Evolutionary conservation across 2,888 invertebrate genomes (phyloP).

Genomic region (Limnephilus lunatus): DNA sequence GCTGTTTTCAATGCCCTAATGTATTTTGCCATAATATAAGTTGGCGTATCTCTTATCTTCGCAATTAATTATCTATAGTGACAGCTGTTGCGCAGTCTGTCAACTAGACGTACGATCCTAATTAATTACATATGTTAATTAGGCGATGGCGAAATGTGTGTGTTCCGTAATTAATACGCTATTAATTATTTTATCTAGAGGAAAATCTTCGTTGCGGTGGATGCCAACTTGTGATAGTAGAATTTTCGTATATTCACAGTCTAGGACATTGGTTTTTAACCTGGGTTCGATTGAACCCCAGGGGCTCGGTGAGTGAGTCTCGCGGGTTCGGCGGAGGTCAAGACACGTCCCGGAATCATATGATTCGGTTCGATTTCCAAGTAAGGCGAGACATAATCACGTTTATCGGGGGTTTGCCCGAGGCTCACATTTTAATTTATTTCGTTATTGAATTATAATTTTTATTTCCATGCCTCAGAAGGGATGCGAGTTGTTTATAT

Average conservation of each 20-base stretch:
- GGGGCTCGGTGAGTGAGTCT: too few relatives aligned
- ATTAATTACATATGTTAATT: background rate
- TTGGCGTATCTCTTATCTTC: background rate
- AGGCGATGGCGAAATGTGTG: background rate
- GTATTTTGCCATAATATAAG: background rate
- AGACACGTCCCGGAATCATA: too few relatives aligned
- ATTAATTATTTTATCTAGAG: background rate
- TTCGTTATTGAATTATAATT: too few relatives aligned
- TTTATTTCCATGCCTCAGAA: too few relatives aligned
- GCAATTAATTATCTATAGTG: background rate
- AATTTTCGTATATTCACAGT: background rate
- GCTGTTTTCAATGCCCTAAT: background rate
- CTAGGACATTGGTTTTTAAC: too few relatives aligned
- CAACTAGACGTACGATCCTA: background rate
- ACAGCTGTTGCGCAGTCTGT: background rate
- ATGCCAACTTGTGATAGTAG: background rate
- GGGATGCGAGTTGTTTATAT: too few relatives aligned
- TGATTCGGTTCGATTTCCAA: too few relatives aligned
- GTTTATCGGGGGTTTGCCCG: too few relatives aligned
- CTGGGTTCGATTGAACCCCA: too few relatives aligned
- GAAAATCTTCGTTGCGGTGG: background rate
- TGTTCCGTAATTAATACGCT: background rate
- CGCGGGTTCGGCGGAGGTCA: too few relatives aligned
- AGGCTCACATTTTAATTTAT: too few relatives aligned
- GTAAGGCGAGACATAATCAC: too few relatives aligned